A percentile compares a stretch with the other conserved stretches of the same genome.
These are phyloP conservation scores for Whitmania pigra DNA, from an alignment of 1,140 invertebrate species.

Conservation along the genomic window DNA sequence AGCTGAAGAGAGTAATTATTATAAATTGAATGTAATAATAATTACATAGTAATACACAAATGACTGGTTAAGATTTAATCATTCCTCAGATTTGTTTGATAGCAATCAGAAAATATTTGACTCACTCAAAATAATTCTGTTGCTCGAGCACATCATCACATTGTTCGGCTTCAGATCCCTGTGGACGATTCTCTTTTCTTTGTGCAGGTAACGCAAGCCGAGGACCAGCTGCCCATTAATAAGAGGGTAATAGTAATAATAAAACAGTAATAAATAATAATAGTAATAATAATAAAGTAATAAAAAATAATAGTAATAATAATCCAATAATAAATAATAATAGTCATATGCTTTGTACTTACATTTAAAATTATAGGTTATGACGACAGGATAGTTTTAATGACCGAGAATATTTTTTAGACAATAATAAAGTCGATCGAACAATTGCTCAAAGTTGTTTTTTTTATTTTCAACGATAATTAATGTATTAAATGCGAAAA, in stretches of 20 bases:
- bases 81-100: background rate
- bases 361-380: too few species aligned
- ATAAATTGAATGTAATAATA: background rate
- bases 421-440: background rate
- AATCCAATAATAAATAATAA: too few species aligned
- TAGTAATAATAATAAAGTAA: too few species aligned
- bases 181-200: slow-evolving; percentile 43
- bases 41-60: background rate
- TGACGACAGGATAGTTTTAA: too few species aligned
- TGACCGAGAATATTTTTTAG: too few species aligned
- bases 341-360: too few species aligned
- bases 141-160: slow-evolving; percentile 43
- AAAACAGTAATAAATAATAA: background rate
- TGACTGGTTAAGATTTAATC: background rate
- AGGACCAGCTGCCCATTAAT: slow-evolving; percentile 40
- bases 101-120: slow-evolving; percentile 16
- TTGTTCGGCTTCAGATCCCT: slow-evolving; percentile 43
- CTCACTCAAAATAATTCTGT: slow-evolving; percentile 44
- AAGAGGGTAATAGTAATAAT: too few species aligned
- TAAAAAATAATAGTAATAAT: too few species aligned
- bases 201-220: slow-evolving; percentile 43
- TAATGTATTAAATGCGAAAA: too few species aligned
- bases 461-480: background rate
- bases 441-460: background rate
- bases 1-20: slow-evolving; percentile 29